Conservation (phyloP, 2,797 vertebrate genomes). For the Emydoidea blandingii region DNA sequence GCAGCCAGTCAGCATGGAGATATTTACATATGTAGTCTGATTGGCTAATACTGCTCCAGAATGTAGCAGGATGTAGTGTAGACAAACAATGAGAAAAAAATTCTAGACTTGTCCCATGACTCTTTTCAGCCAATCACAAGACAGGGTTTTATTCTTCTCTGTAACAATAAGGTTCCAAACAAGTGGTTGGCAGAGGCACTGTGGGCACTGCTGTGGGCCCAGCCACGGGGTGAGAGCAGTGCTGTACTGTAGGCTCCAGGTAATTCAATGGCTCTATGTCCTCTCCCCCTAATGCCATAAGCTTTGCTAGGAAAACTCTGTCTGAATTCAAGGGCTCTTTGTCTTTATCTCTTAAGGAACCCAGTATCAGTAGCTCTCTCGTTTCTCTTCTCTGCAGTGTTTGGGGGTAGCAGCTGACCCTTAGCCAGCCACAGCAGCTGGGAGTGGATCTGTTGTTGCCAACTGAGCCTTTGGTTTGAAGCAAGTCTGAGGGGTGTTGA, state of each 20-base stretch:
- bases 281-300: neutral
- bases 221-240: neutral
- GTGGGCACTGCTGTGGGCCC: neutral
- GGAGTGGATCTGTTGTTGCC: neutral
- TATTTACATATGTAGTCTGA: neutral
- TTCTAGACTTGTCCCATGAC: neutral
- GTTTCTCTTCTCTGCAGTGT: neutral
- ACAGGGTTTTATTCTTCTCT: neutral
- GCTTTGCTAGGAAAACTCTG: neutral
- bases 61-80: fast-evolving
- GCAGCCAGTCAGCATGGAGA: neutral
- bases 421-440: neutral
- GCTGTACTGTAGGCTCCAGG: neutral
- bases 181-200: too few relatives aligned
- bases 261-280: neutral
- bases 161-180: neutral
- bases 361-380: neutral
- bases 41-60: neutral
- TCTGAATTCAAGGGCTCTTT: neutral
- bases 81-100: neutral
- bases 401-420: neutral
- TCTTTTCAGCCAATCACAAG: neutral
- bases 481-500: too few relatives aligned
- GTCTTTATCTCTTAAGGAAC: neutral
- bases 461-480: neutral